These are phyloP conservation scores for Drosophila anomalipes DNA, from an alignment of 2,888 invertebrate genomes.

Conservation along the genomic window DNA sequence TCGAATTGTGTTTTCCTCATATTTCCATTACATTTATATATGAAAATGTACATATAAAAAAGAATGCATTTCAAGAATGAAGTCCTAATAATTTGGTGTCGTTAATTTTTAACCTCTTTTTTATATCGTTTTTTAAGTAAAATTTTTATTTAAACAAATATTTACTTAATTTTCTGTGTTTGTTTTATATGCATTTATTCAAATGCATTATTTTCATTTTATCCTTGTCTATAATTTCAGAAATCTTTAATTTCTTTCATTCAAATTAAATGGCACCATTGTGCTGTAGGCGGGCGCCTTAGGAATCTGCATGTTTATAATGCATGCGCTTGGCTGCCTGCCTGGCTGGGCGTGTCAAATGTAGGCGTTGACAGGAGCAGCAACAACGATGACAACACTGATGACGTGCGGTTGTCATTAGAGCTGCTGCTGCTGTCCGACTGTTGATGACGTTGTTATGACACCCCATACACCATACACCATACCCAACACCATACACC, in stretches of 20 bases:
- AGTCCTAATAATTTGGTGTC: background rate
- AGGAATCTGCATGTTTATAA: conserved; percentile 51
- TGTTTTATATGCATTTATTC: background rate
- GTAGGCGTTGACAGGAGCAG: conserved; percentile 61
- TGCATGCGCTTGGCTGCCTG: conserved; percentile 51
- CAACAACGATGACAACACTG: conserved; percentile 54
- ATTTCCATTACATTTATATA: background rate
- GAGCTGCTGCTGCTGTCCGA: conserved; percentile 55
- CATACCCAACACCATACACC: background rate
- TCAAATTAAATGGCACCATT: conserved; percentile 3
- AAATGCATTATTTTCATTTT: background rate
- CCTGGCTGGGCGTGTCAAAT: conserved; percentile 72
- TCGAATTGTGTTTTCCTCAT: background rate
- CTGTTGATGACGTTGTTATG: conserved; percentile 67
- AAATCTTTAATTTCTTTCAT: background rate
- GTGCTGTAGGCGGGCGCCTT: conserved; percentile 32
- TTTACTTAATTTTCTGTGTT: background rate
- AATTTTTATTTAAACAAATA: background rate
- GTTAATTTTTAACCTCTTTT: background rate
- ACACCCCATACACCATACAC: background rate
- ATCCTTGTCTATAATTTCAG: background rate
- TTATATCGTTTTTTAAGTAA: background rate
- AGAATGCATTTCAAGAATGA: background rate
- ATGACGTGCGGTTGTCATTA: conserved; percentile 81
- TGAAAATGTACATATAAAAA: background rate